phyloP scores from a whole-genome alignment of 2,888 invertebrate species.

The Orthosia incerta region DNA sequence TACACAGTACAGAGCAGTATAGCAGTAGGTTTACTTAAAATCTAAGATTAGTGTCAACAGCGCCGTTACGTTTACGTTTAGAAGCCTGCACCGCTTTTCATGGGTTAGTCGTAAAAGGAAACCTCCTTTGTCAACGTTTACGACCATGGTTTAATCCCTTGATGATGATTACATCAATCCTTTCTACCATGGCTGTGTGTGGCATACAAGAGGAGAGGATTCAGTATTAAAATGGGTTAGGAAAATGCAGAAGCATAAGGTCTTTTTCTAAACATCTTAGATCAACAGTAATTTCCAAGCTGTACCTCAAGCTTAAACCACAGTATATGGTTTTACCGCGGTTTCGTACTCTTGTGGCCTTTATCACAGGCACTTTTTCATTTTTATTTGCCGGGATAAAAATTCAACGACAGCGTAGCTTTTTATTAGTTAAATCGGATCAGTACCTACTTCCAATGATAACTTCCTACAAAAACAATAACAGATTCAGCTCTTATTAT shows the following conservation, averaged over 20 bases:
- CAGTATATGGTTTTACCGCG: no score
- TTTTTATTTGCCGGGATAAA: no score
- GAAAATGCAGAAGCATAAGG: background rate
- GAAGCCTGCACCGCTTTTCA: constrained; percentile 16
- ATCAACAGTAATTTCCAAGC: background rate
- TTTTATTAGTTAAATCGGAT: no score
- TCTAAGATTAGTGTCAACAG: constrained; percentile 28
- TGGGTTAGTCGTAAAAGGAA: constrained; percentile 55
- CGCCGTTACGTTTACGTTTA: constrained; percentile 3
- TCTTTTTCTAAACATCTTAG: background rate
- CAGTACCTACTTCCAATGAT: no score
- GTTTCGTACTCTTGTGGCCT: no score
- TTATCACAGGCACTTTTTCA: no score
- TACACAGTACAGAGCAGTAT: background rate
- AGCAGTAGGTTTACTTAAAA: constrained; percentile 11
- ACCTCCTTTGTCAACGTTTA: constrained; percentile 56
- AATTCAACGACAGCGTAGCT: no score
- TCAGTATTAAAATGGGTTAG: background rate
- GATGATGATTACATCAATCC: constrained; percentile 57
- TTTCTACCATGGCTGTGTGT: constrained; percentile 32
- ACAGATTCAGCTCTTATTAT: no score
- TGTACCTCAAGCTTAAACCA: background rate
- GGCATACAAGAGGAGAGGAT: background rate
- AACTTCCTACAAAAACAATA: no score
- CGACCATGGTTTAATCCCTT: constrained; percentile 49